Base-by-base conservation (phyloP, 2,113 vertebrate species). In the Pelmatolapia mariae region DNA sequence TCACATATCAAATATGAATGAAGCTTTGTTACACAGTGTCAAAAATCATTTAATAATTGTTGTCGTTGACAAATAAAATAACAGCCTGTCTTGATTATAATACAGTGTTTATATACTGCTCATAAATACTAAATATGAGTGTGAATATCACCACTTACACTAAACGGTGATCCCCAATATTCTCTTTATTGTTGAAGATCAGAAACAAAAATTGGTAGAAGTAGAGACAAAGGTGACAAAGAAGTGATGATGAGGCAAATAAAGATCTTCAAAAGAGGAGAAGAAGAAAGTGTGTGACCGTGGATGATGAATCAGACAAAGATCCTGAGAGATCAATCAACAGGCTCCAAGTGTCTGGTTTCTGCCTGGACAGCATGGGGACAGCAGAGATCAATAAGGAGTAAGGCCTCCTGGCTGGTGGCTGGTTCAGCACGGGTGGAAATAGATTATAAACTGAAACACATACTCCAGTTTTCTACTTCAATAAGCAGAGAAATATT, bases 281-380 rank as follows among this genome's bases (percentile, higher is more conserved):
- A 31, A 87, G 19, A 87, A 10, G 11, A 38, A 80, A 43, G 53
- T 53, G 53, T 59, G 61, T 50, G 40, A 76, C 66, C 12, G 78
- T 19, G 29, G 80, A 53, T 66, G 56, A 83, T 50, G 85, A 89
- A 19, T 29, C 29, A 33, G 81, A 18, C 54, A 81, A 71, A 83
- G 83, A 93, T 91, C 86, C 53, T 19, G 84, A 87, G 88, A 92
- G 92, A 96, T 96, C 94, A 95, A 96, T 96, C 94, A 94, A 43
- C 7, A 33, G 91, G 90, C 91, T 93, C 90, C 89, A 7, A 76
- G 86, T 56, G 81, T 89, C 91, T 43, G 90, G 68, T 36, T 82
- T 89, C n/a, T 83, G 71, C 80, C 82, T 3, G 81, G 81, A 82
- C 79, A 38, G 79, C 24, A 2, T 73, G 80, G 85, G 86, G 73